A percentile compares a stretch with the other conserved stretches of the same genome.
phyloP scores from a whole-genome alignment of 2,113 vertebrate genomes.

The Tauraco erythrolophus region DNA sequence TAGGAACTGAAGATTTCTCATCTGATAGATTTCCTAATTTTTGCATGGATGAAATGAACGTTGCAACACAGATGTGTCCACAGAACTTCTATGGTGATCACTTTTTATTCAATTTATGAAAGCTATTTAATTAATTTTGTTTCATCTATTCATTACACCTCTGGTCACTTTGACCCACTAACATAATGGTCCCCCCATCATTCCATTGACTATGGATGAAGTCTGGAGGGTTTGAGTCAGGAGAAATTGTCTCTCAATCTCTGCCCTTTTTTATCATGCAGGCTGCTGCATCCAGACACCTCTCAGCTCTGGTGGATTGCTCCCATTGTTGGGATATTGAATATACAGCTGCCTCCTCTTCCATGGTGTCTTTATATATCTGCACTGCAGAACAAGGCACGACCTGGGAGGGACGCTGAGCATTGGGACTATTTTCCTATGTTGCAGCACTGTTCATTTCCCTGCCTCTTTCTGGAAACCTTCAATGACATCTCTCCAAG shows the following conservation, averaged over 20 bases:
- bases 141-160: neutral
- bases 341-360: neutral
- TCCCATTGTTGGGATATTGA: neutral
- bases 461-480: neutral
- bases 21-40: neutral
- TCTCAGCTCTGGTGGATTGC: neutral
- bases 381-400: accelerated
- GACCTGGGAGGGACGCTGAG: accelerated
- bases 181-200: neutral
- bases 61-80: neutral
- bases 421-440: neutral
- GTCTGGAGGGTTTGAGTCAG: neutral
- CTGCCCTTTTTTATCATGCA: neutral
- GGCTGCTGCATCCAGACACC: neutral
- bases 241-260: neutral
- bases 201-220: neutral
- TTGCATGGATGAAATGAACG: neutral
- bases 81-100: neutral
- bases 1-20: neutral
- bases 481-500: neutral
- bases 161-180: neutral
- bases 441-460: neutral
- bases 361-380: accelerated
- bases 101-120: neutral
- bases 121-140: neutral